A percentile compares a stretch with the other conserved stretches of the same genome.
Conservation (phyloP, 1,140 invertebrate species). For the Latrodectus geometricus region DNA sequence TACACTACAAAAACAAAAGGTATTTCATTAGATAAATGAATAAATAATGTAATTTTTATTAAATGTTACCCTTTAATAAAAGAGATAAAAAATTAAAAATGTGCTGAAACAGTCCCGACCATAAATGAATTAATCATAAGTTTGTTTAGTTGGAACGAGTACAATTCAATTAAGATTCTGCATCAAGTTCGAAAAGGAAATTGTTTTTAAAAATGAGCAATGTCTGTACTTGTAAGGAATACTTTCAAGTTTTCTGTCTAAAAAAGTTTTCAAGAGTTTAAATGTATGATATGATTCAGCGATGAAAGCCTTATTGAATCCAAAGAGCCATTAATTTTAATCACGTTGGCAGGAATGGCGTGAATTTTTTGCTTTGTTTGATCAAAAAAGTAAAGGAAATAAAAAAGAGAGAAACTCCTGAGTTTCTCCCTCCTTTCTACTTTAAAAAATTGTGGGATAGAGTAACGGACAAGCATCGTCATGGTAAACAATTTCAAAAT, state of each 20-base stretch:
- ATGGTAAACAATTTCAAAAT: slow-evolving; percentile 51
- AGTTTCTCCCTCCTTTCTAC: slow-evolving; percentile 12
- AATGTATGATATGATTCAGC: not conserved
- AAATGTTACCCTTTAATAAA: no score
- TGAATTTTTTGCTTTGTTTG: slow-evolving; percentile 12
- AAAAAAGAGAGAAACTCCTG: not conserved
- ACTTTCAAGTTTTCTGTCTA: not conserved
- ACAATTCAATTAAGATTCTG: no score
- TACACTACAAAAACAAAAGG: no score
- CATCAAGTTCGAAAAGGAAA: no score
- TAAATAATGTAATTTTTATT: no score
- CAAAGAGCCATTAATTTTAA: slow-evolving; percentile 36
- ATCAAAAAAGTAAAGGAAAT: not conserved
- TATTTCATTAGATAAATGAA: no score
- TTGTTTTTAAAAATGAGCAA: no score
- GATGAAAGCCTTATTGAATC: slow-evolving; percentile 36
- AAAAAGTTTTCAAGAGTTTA: not conserved
- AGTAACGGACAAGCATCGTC: not conserved
- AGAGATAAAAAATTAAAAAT: no score
- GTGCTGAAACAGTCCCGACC: no score
- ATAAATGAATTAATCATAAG: no score
- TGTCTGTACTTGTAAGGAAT: no score
- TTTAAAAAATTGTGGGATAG: slow-evolving; percentile 1
- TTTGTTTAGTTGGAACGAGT: no score
- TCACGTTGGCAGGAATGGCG: not conserved